A percentile compares a stretch with the other conserved stretches of the same genome.
phyloP scores from a whole-genome alignment of 2,888 invertebrate species.

The Oligia fasciuncula region DNA sequence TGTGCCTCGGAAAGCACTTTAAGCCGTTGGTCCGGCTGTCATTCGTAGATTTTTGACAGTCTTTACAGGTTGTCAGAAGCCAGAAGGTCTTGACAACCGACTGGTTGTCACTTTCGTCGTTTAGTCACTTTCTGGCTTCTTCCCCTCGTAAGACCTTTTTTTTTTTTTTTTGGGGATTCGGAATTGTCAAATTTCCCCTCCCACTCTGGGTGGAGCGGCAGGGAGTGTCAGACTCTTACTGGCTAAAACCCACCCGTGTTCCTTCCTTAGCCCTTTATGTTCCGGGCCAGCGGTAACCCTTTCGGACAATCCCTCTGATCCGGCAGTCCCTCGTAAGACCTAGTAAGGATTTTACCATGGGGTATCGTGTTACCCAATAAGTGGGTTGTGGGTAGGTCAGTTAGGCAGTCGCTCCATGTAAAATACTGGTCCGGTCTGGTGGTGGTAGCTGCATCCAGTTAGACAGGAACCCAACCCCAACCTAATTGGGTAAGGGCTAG shows the following conservation, averaged over 20 bases:
- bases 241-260: too few species aligned
- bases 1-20: not conserved
- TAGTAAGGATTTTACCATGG: not conserved
- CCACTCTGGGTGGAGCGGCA: too few species aligned
- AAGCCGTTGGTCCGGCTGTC: not conserved
- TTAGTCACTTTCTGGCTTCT: too few species aligned
- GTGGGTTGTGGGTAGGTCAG: not conserved
- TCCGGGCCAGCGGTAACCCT: too few species aligned
- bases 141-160: too few species aligned
- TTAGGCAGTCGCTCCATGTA: not conserved
- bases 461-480: not conserved
- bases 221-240: too few species aligned
- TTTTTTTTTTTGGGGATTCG: too few species aligned
- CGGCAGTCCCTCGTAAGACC: too few species aligned
- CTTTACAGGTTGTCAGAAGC: not conserved
- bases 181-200: too few species aligned
- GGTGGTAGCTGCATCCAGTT: not conserved
- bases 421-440: not conserved
- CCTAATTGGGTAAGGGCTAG: not conserved
- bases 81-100: not conserved
- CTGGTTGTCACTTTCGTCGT: too few species aligned
- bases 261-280: too few species aligned
- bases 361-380: not conserved
- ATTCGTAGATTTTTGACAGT: not conserved
- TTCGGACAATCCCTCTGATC: too few species aligned